A percentile compares a stretch with the other conserved stretches of the same genome.
These are phyloP conservation scores for Lochmaea capreae DNA, from an alignment of 2,888 invertebrate species.

Conservation along the genomic window DNA sequence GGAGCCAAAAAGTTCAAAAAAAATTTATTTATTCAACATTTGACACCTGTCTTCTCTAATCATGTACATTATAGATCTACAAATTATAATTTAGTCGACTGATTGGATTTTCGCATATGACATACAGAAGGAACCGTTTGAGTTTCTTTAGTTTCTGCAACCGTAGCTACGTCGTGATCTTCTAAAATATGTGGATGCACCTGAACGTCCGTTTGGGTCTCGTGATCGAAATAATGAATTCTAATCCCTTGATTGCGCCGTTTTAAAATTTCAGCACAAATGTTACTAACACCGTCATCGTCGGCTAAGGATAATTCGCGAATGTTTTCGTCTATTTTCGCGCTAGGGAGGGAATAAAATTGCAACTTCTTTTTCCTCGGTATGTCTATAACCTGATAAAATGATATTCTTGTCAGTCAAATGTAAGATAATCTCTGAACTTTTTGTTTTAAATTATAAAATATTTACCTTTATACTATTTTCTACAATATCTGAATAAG, in stretches of 20 bases:
- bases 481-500: slow-evolving; percentile 51
- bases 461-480: slow-evolving; percentile 32
- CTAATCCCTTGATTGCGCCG: background rate
- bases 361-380: slow-evolving; percentile 48
- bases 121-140: background rate
- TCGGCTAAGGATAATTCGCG: slow-evolving; percentile 44
- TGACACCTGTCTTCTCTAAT: too few relatives aligned
- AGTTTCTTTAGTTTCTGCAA: slow-evolving; percentile 20
- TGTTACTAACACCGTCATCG: slow-evolving; percentile 51
- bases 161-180: slow-evolving; percentile 24
- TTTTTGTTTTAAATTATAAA: slow-evolving; percentile 18
- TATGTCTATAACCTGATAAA: slow-evolving; percentile 40
- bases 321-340: slow-evolving; percentile 31
- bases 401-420: background rate
- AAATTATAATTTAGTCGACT: too few relatives aligned
- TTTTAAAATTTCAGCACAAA: slow-evolving; percentile 32
- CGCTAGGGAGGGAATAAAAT: slow-evolving; percentile 27
- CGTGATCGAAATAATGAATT: slow-evolving; percentile 33
- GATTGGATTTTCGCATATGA: too few relatives aligned
- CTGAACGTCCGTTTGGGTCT: slow-evolving; percentile 47
- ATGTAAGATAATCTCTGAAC: background rate
- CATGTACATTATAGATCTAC: too few relatives aligned
- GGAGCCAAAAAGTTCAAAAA: too few relatives aligned
- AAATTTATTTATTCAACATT: too few relatives aligned
- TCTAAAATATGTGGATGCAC: slow-evolving; percentile 44